Base-by-base conservation (phyloP, 2,113 vertebrate species). In the Lates calcarifer region DNA sequence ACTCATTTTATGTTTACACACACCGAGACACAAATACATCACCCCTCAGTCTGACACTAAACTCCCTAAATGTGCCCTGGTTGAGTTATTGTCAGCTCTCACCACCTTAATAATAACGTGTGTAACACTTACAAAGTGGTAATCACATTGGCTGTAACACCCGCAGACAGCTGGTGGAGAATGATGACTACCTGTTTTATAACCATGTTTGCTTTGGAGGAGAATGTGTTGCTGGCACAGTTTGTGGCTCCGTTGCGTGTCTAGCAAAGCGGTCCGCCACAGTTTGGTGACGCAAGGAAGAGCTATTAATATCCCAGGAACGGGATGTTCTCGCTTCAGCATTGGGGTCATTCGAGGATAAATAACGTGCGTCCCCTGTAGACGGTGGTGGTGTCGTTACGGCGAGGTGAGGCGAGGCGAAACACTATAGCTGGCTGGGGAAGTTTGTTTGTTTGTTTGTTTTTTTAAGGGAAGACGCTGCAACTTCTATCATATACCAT, bases 281-380 rank as follows among this genome's bases (percentile, higher is more conserved):
- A 89, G 87, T 92, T 93, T 81, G 90, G 93, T 96, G 95, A 96
- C 94, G 95, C 94, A 95, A 87, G 69, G 74, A 69, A 69, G 56
- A 72, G 87, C 95, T 96, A 96, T 95, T 95, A 95, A 96, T 95
- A 96, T 92, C 93, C 39, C 91, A 67, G 89, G 94, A 94, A 94
- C 93, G 89, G 95, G 93, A 95, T 94, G 92, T 94, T 93, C 94
- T 91, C 84, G 64, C 80, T 85, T 89, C 87, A n/a, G 87, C 89
- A 79, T 85, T 28, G 93, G 95, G 95, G 95, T 95, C 95, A 93
- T 76, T 65, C 71, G 80, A 89, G 94, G 94, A 93, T 89, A 95
- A 91, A 87, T 85, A 84, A 55, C 73, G 63, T 57, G 66, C 74
- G 47, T 24, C 81, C 67, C 75, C 28, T 24, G 20, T 49, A 47